Conservation (phyloP, 2,888 invertebrate genomes). For the Maniola hyperantus region DNA sequence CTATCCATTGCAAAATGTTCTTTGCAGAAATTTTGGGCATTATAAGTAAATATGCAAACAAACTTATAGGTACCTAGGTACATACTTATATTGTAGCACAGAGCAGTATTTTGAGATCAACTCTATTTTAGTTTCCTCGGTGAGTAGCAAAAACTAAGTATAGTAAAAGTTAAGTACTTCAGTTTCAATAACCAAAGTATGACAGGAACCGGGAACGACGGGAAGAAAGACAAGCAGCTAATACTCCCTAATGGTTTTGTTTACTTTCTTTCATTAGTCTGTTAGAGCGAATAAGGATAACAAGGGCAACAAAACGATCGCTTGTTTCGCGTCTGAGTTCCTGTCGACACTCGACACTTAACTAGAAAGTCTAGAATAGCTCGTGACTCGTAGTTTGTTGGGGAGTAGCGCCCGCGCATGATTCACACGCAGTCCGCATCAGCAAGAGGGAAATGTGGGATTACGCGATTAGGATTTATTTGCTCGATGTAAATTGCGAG, state of each 20-base stretch:
- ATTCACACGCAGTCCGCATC: constrained; percentile 14
- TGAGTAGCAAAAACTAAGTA: no score
- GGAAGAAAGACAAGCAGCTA: not conserved
- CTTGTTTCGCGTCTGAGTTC: constrained; percentile 16
- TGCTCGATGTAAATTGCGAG: not conserved
- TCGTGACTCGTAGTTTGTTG: constrained; percentile 18
- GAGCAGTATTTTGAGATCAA: no score
- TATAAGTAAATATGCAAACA: no score
- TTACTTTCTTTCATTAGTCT: constrained; percentile 21
- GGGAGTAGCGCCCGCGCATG: constrained; percentile 28
- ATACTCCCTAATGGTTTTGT: not conserved
- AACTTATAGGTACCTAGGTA: no score
- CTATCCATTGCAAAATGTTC: no score
- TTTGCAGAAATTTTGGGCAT: no score
- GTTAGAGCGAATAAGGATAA: constrained; percentile 24
- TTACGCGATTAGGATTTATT: constrained; percentile 6
- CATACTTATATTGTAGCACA: no score
- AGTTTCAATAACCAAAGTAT: no score
- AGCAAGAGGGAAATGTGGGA: constrained; percentile 15
- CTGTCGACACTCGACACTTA: constrained; percentile 12
- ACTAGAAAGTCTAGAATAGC: constrained; percentile 21
- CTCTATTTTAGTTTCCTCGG: no score
- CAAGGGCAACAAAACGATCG: constrained; percentile 23
- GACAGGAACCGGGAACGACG: no score
- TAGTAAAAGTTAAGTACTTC: no score